Base-by-base conservation (phyloP, 1,140 invertebrate genomes). In the Zeugodacus cucurbitae region DNA sequence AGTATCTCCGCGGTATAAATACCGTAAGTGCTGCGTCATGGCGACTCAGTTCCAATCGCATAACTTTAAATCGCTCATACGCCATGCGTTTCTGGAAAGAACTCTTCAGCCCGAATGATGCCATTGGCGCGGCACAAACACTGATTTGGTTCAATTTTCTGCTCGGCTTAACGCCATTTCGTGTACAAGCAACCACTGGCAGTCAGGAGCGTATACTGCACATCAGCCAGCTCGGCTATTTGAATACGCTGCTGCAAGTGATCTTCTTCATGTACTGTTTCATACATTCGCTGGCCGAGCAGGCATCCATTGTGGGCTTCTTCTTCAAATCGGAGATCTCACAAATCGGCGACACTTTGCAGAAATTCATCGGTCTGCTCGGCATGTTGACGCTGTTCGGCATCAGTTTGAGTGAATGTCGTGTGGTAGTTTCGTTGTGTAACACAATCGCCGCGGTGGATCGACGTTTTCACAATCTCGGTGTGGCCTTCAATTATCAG, bases 311-410 rank as follows among this genome's bases (percentile, higher is more conserved):
- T 88, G 92, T 93, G 54, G 90, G 90, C 1, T 93, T 90, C 59
- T 93, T 93, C 64, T 93, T 93, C 59, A 91, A 92, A 32, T 91
- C 92, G 22, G 87, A 91, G 22, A 93, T 93, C 29, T 92, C 91
- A 0, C 90, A 91, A 57, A 62, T 93, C 29, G 92, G 92, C 2
- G 92, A 93, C 29, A 90, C 91, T 0, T 64, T 93, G 20, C 92
- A 93, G 62, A 92, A 92, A 34, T 93, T 91, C 70, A 91, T 92
- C 1, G 91, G 91, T 7, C 87, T 93, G 88, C 89, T 88, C 1
- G 91, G 92, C 14, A 92, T 93, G 90, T 90, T 90, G 1, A 91
- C 89, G 3, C 88, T 93, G 0, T 93, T 93, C 58, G 85, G 90
- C n/a, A 88, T 88, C 4, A 88, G 91, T 90, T 89, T 88, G 17